phyloP scores from a whole-genome alignment of 2,797 vertebrate species.

The Typhlichthys subterraneus region DNA sequence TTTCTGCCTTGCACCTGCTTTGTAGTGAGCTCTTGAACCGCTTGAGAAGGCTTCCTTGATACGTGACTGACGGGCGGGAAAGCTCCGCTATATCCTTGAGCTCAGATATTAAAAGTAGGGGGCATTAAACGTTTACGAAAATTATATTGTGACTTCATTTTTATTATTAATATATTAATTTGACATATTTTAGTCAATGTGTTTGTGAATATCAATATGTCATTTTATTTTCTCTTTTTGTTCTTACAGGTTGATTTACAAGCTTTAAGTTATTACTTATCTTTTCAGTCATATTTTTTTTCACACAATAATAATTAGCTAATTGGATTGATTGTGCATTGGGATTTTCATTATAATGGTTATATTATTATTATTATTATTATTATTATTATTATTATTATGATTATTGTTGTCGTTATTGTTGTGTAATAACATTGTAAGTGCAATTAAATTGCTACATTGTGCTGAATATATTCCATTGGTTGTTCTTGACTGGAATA shows the following conservation, averaged over 20 bases:
- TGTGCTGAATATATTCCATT: neutral
- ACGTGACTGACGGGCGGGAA: no score
- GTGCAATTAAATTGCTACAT: neutral
- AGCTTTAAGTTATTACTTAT: no score
- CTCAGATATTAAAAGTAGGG: no score
- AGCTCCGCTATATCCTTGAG: no score
- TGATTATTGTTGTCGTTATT: slow-evolving; percentile 6
- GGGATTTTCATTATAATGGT: neutral
- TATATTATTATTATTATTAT: slow-evolving; percentile 1
- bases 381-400: neutral
- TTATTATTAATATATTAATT: no score
- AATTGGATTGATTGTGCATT: neutral
- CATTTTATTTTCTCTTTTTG: no score
- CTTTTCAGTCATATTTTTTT: neutral
- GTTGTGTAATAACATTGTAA: neutral
- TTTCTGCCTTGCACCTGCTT: slow-evolving; percentile 61
- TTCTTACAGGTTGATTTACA: no score
- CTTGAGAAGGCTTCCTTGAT: no score
- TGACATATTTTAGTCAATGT: no score
- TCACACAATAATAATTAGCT: neutral
- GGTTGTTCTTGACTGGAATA: neutral
- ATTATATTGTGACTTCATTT: no score
- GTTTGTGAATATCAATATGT: no score
- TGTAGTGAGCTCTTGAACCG: neutral
- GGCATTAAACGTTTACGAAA: no score